Evolutionary conservation across 2,888 invertebrate species (phyloP), one percentile per base, ranked within the genome.

Genomic region (Polydrusus cervinus): DNA sequence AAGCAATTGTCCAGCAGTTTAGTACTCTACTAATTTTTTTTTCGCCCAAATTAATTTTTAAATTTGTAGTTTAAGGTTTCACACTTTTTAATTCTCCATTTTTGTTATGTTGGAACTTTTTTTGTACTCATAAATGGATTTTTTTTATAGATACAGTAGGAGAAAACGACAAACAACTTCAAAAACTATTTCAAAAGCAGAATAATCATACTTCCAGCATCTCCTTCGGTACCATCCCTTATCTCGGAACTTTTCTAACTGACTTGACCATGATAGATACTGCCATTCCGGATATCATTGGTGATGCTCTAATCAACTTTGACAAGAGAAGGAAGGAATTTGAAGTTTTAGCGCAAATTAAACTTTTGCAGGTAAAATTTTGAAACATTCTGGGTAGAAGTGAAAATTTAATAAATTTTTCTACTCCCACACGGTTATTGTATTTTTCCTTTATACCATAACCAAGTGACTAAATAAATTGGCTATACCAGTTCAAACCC

Each of bases 211-310:
- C 86, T 45, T 90, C 91, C 10, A 93, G 93, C 77, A 95, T 95
- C 80, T 95, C 94, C 78, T 94, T 97, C 84, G 98, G 98, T 14
- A 98, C 98, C 1, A 97, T 99, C 84, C 99, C 99, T 13, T 99
- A 98, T 86, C 89, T 99, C 78, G 99, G 99, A 30, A 99, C 98
- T 3, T 99, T 99, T 88, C 89, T 99, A 71, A 99, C 99, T 2
- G 99, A 99, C 88, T 91, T 99, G 79, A 98, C 98, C 0, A 98
- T 99, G 97, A 97, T 99, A 83, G 98, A 99, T 88, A 96, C 98
- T 13, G 98, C 98, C 43, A 96, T 95, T 84, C 95, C 96, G 0
- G 97, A 97, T 84, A 92, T 92, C 86, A 92, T 89, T 75, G 91
- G 92, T 55, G 95, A 94, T 76, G 94, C 95, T 60, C 90, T 99